Evolutionary conservation across 2,888 invertebrate species (phyloP).

Genomic region (Neoscelio sp.): DNA sequence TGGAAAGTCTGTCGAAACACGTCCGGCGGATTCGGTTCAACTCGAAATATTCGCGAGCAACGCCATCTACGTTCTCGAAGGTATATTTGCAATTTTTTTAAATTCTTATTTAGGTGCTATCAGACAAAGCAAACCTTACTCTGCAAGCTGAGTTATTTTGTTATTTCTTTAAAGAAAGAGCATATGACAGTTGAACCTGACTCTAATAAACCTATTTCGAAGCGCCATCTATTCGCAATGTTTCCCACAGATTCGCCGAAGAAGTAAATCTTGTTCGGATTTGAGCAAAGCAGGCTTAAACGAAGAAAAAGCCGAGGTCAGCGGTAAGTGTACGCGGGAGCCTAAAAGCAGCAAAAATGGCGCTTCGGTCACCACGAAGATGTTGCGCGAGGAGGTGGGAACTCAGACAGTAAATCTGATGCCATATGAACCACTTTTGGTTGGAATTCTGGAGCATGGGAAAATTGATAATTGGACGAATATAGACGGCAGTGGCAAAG

Average conservation of each 20-base stretch:
- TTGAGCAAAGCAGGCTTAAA: slow-evolving; percentile 18
- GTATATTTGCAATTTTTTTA: slow-evolving; percentile 12
- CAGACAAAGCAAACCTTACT: too few relatives aligned
- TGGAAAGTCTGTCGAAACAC: slow-evolving; percentile 59
- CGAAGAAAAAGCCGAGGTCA: slow-evolving; percentile 11
- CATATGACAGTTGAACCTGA: not conserved
- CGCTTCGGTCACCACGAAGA: too few relatives aligned
- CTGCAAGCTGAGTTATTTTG: too few relatives aligned
- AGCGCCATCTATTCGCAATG: too few relatives aligned
- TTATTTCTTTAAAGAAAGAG: too few relatives aligned
- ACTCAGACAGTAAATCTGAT: slow-evolving; percentile 90
- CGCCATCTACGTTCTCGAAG: slow-evolving; percentile 46
- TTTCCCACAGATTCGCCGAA: slow-evolving; percentile 76
- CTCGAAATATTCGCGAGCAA: slow-evolving; percentile 16
- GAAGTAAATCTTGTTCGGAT: slow-evolving; percentile 88
- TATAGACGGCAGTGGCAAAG: slow-evolving; percentile 61
- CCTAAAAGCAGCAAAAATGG: slow-evolving; percentile 19
- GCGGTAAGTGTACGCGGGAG: slow-evolving; percentile 1
- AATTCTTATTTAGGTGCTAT: not conserved
- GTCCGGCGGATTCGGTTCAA: slow-evolving; percentile 35
- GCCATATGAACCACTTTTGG: slow-evolving; percentile 90
- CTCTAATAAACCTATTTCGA: not conserved
- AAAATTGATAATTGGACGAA: slow-evolving; percentile 65
- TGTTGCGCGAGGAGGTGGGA: slow-evolving; percentile 75
- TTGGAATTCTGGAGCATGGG: slow-evolving; percentile 84